Conservation (phyloP, 2,797 vertebrate genomes). For the Malurus leucopterus region DNA sequence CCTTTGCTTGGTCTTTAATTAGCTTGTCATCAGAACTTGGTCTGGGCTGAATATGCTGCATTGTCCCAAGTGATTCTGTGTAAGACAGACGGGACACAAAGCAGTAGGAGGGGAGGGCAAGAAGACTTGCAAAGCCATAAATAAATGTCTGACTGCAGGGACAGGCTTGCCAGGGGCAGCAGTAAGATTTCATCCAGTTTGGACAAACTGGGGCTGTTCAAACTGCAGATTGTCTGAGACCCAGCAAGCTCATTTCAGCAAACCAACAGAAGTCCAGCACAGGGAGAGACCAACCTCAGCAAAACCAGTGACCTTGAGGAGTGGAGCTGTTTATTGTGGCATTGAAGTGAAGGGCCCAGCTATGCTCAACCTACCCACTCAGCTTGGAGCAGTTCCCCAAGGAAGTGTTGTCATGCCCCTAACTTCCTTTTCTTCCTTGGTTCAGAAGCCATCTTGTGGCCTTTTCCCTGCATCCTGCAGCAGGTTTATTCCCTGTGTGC, state of each 20-base stretch:
- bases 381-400: background rate
- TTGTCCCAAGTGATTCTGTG: background rate
- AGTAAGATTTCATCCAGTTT: background rate
- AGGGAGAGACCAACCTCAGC: background rate
- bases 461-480: background rate
- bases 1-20: constrained; percentile 22
- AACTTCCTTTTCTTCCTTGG: background rate
- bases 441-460: background rate
- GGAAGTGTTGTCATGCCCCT: background rate
- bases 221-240: background rate
- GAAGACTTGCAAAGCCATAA: background rate
- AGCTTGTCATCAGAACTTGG: constrained; percentile 38
- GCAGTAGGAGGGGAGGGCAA: background rate
- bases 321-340: background rate
- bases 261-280: background rate
- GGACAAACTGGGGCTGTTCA: background rate
- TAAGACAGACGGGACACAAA: constrained; percentile 4
- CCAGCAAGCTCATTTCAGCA: background rate
- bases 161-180: background rate
- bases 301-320: background rate
- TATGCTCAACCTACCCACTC: background rate
- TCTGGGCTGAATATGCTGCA: background rate
- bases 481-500: background rate
- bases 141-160: background rate
- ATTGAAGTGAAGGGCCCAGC: background rate